Evolutionary conservation across 2,888 invertebrate species (phyloP), one percentile per base, ranked within the genome.

Genomic region (Habrosyne pyritoides): DNA sequence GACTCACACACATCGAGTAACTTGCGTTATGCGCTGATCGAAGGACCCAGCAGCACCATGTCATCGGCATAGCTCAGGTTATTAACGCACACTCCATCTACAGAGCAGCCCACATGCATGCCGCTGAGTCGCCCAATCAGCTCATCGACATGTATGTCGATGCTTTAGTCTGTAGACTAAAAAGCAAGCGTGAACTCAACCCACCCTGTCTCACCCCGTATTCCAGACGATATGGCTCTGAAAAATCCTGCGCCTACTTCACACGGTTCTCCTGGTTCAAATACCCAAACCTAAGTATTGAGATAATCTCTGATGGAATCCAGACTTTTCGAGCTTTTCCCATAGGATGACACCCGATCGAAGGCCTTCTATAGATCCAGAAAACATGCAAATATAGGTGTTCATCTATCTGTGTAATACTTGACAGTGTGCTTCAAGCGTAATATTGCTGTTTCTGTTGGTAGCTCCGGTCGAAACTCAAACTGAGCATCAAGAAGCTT

Each of bases 151-250:
- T n/a, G n/a, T n/a, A n/a, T 50, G 52, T 22, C 36, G 36, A 33
- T 42, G 52, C 33, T 33, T 36, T 21, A 33, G 36, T 36, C 36
- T 22, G 36, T 36, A 52, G n/a, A 42, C 36, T 52, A 42, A 52
- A 52, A 21, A 52, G 42, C 42, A 33, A 36, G 12, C 33, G 52
- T 22, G 52, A 52, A 21, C 36, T 22, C 22, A 52, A 28, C 52
- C 57, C 30, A 24, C 57, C 57, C 52, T 57, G 57, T 28, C 53
- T 57, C 10, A 54, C 57, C 22, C 57, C 57, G 36, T 54, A 57
- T 18, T 53, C 52, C 18, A 57, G 21, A 21, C 46, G 36, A 42
- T 54, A 57, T 26, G 18, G n/a, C 2, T 33, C 33, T 8, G 57
- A 57, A 14, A 54, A 46, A 10, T 10, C 50, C n/a, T 24, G 30